Evolutionary conservation across 2,113 vertebrate species (phyloP).

Genomic region (Myotis brandtii): DNA sequence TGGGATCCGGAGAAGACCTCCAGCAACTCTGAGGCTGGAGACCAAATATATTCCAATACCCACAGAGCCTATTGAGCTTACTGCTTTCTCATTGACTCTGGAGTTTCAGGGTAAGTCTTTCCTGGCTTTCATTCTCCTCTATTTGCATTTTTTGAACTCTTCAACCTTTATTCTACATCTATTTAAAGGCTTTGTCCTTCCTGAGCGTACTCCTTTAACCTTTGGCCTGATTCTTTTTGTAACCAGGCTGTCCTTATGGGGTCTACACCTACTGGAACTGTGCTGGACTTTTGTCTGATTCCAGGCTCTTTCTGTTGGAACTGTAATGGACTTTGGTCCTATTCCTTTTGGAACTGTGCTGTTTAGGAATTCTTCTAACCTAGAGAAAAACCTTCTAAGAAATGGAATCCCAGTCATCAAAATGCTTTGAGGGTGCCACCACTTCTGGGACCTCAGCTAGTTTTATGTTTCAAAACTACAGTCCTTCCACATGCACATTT

Average conservation of each 20-base stretch:
- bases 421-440: background rate
- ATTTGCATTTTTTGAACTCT: background rate
- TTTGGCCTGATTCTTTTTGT: background rate
- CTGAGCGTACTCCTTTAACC: background rate
- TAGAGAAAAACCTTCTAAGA: background rate
- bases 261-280: background rate
- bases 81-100: background rate
- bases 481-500: background rate
- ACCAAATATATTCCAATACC: background rate
- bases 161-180: background rate
- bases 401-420: background rate
- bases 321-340: background rate
- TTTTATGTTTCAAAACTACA: background rate
- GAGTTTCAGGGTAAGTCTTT: background rate
- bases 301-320: background rate
- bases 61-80: background rate
- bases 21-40: background rate
- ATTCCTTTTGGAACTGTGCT: background rate
- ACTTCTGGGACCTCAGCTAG: background rate
- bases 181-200: background rate
- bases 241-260: background rate
- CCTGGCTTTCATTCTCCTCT: background rate
- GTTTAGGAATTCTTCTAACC: background rate
- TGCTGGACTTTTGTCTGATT: background rate
- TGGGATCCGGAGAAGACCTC: background rate